Conservation (phyloP, 2,888 invertebrate genomes). For the Troides oblongomaculatus region DNA sequence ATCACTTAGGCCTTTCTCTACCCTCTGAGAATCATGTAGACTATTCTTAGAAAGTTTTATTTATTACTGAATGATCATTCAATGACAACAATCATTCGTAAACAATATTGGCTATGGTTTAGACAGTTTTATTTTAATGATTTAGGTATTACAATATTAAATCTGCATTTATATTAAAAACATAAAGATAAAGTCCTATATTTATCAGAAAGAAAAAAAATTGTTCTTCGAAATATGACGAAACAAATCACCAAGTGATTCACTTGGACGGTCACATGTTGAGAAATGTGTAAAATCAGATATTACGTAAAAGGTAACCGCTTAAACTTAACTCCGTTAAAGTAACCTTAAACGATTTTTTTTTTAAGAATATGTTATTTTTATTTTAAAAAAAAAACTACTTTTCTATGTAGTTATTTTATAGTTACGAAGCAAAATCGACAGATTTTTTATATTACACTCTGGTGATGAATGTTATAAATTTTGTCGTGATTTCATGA, state of each 20-base stretch:
- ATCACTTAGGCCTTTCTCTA: not conserved
- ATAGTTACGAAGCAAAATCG: too few relatives aligned
- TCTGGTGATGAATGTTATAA: not conserved
- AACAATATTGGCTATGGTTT: not conserved
- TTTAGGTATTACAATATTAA: not conserved
- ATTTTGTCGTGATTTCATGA: not conserved
- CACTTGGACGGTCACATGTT: slow-evolving; percentile 53
- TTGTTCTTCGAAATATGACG: slow-evolving; percentile 58
- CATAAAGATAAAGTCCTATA: not conserved
- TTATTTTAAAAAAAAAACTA: too few relatives aligned
- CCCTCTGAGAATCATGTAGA: not conserved
- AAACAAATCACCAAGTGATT: slow-evolving; percentile 53
- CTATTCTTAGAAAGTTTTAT: too few relatives aligned
- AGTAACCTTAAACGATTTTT: not conserved
- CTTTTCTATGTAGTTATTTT: too few relatives aligned
- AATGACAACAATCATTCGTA: not conserved
- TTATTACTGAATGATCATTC: not conserved
- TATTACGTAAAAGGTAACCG: slow-evolving; percentile 23
- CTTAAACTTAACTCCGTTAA: slow-evolving; percentile 20
- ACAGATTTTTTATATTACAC: too few relatives aligned
- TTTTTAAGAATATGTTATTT: not conserved
- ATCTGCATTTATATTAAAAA: not conserved
- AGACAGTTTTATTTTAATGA: not conserved
- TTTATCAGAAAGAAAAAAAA: slow-evolving; percentile 29
- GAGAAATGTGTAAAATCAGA: slow-evolving; percentile 27